Evolutionary conservation across 2,113 vertebrate species (phyloP), one percentile per base, ranked within the genome.

Genomic region (Myotis brandtii): DNA sequence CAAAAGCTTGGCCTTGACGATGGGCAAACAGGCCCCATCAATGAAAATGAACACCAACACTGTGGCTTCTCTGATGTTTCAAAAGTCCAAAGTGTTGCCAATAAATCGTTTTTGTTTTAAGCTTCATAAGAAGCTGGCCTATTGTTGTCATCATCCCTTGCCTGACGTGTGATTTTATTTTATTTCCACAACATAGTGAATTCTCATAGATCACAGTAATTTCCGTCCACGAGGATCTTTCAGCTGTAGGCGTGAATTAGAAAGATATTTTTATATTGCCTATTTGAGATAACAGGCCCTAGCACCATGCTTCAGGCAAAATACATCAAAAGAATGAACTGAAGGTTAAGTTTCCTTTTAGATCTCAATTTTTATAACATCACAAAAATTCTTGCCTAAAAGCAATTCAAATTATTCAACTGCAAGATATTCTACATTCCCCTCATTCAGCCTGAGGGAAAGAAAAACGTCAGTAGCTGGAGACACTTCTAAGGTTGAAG

Each of bases 321-420:
- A 95, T 80, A 96, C 91, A 82, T 94, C 9, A 52, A 96, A 93
- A 96, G 96, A 97, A 96, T 94, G 91, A 96, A 96, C 91, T 85
- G 93, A 97, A 97, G 97, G 79, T 97, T 98, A 97, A 98, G 92
- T 91, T 95, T 96, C 95, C 96, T 97, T 96, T 96, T 96, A 96
- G 96, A 96, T 96, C 96, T 95, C 93, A 93, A 96, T 97, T 98
- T 97, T 97, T 97, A 97, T 96, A 98, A 97, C 97, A 97, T 95
- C 94, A 95, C 94, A 97, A 92, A 96, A 96, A 86, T 93, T 94
- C 96, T 96, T 86, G 89, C 97, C 97, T 97, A 96, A 97, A 96
- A 98, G 96, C 96, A 95, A 91, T 70, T 77, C 77, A 3, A 95
- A 97, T 97, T 97, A 97, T 97, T 97, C 96, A 95, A 93, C 88